Evolutionary conservation across 2,113 vertebrate species (phyloP), one percentile per base, ranked within the genome.

Genomic region (Neolamprologus modestus): DNA sequence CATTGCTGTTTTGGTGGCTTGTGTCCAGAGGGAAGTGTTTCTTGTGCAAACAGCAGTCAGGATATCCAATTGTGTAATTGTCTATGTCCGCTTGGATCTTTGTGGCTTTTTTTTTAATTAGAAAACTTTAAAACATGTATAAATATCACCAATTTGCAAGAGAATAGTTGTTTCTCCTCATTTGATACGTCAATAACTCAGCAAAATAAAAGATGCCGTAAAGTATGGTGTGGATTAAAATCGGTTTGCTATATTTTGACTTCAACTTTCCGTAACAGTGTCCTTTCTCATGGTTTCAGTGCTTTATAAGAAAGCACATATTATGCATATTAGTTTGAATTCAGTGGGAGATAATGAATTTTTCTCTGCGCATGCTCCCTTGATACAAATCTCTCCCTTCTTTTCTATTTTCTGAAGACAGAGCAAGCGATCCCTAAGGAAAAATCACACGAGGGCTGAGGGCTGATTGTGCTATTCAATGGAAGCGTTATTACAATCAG

Each of bases 401-500:
- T 82, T 47, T 88, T 68, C 83, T 85, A 24, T 83, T 91, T 93
- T 89, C 68, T 85, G 81, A 90, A 90, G 91, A 91, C 85, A 80
- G 90, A 90, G 84, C 24, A 9, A 89, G 84, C 21, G 7, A 86
- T 87, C 86, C 88, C 85, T 37, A 19, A 89, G 91, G 88, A 93
- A 92, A 68, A 92, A 93, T 92, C 91, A 90, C 63, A 83, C 9
- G 33, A 73, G 87, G 83, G 81, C 40, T 10, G 28, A 84, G 85
- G 87, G 89, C 91, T 95, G 91, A 95, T 94, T 95, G 94, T 93
- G 92, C 91, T 88, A 91, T 94, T 94, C 90, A 95, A 87, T 88
- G 63, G 88, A 87, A 87, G 87, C 63, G n/a, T 91, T 94, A 94
- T 95, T 95, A 95, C 93, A 95, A 94, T 95, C 94, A 95, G 91